These are phyloP conservation scores for Rhopalosiphum maidis DNA, from an alignment of 1,140 invertebrate species.

Conservation along the genomic window DNA sequence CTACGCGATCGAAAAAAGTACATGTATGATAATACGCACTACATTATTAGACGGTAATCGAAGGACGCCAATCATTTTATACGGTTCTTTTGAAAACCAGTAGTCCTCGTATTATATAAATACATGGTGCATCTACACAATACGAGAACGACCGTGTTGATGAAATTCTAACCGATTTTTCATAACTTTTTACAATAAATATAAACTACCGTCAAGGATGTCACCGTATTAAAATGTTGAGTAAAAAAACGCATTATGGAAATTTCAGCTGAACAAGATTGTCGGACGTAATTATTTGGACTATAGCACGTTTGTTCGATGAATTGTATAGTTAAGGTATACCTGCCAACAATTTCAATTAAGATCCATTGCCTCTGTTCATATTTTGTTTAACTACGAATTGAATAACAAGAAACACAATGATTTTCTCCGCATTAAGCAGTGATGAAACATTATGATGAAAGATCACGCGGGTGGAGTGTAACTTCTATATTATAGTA, in stretches of 20 bases:
- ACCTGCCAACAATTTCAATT: neutral
- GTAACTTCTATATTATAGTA: neutral
- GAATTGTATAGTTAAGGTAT: neutral
- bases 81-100: slow-evolving; percentile 45
- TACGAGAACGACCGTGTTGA: neutral
- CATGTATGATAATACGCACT: neutral
- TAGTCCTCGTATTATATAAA: neutral
- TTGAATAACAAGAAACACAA: slow-evolving; percentile 15
- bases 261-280: neutral
- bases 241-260: neutral
- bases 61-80: slow-evolving; percentile 24
- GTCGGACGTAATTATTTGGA: neutral
- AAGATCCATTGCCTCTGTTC: neutral
- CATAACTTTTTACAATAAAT: neutral
- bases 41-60: neutral
- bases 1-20: neutral
- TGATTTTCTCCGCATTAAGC: neutral
- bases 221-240: neutral
- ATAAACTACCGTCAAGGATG: slow-evolving; percentile 34
- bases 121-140: neutral
- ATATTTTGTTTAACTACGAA: neutral
- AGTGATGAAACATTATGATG: neutral
- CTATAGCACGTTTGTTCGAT: neutral
- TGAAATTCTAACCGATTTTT: slow-evolving; percentile 1
- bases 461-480: neutral